Evolutionary conservation across 2,888 invertebrate genomes (phyloP).

Genomic region (Cistogaster globosa): DNA sequence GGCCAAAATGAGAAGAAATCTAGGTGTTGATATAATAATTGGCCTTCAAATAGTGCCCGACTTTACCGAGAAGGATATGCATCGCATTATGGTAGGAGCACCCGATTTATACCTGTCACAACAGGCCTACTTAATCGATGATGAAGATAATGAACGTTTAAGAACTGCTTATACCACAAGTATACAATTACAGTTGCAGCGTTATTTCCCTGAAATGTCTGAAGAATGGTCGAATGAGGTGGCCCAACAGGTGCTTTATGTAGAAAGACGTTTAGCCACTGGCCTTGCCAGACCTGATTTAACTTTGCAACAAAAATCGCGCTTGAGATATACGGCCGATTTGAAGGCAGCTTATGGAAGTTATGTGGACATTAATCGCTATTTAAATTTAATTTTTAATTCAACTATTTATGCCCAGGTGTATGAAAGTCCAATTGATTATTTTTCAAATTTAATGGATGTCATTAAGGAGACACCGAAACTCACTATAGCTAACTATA

Average conservation of each 20-base stretch:
- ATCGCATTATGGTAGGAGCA: conserved; percentile 79
- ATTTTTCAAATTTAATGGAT: conserved; percentile 77
- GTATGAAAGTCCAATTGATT: conserved; percentile 79
- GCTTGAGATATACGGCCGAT: conserved; percentile 75
- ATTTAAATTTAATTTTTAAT: conserved; percentile 79
- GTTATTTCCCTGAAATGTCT: conserved; percentile 77
- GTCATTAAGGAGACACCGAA: conserved; percentile 78
- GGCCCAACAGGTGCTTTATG: conserved; percentile 77
- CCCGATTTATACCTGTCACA: conserved; percentile 76
- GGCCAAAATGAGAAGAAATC: conserved; percentile 76
- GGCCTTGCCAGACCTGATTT: conserved; percentile 77
- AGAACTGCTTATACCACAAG: conserved; percentile 71
- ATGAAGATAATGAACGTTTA: conserved; percentile 72
- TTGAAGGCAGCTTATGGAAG: conserved; percentile 78
- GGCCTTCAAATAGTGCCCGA: conserved; percentile 80
- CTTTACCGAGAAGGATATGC: conserved; percentile 76
- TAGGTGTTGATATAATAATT: conserved; percentile 79
- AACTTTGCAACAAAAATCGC: conserved; percentile 77
- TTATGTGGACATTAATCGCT: conserved; percentile 79
- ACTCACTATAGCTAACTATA: conserved; percentile 79
- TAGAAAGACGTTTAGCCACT: conserved; percentile 78
- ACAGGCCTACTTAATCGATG: conserved; percentile 74
- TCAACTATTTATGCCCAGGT: conserved; percentile 77
- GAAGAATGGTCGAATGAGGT: conserved; percentile 76
- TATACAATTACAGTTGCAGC: conserved; percentile 75